A percentile compares a stretch with the other conserved stretches of the same genome.
These are phyloP conservation scores for Palythoa caribaeorum DNA, from an alignment of 92 coral and sea anemone species.

Conservation along the genomic window DNA sequence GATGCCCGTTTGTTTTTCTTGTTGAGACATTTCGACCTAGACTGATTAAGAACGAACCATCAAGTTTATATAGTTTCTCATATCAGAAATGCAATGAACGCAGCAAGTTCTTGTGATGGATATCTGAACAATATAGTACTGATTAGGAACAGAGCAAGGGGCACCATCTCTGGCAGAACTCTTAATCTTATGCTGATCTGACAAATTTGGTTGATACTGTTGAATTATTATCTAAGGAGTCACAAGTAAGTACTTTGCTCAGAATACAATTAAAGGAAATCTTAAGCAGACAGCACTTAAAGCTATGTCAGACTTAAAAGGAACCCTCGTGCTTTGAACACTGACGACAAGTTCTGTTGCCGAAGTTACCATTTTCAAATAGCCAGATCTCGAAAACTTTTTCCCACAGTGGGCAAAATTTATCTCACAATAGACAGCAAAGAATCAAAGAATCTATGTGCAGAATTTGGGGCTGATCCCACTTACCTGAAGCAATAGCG, in stretches of 20 bases:
- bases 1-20: conserved; percentile 30
- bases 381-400: not conserved
- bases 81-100: not conserved
- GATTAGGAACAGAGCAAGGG: not conserved
- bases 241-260: not conserved
- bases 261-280: conserved; percentile 1
- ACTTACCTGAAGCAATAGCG: conserved; percentile 42
- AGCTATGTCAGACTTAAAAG: not conserved
- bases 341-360: conserved; percentile 1
- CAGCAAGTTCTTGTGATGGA: not conserved
- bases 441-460: not conserved
- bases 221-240: not conserved
- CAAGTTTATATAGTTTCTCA: not conserved
- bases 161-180: not conserved
- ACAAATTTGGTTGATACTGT: conserved; percentile 24
- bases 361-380: conserved; percentile 18
- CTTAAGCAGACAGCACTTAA: not conserved
- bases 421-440: not conserved
- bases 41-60: not conserved
- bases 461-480: not conserved
- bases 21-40: conserved; percentile 33
- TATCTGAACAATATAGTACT: not conserved
- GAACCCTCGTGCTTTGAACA: conserved; percentile 40
- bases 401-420: not conserved
- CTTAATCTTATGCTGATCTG: not conserved